A percentile compares a stretch with the other conserved stretches of the same genome.
These are phyloP conservation scores for Pyrgilauda ruficollis DNA, from an alignment of 2,113 vertebrate genomes.

Conservation along the genomic window DNA sequence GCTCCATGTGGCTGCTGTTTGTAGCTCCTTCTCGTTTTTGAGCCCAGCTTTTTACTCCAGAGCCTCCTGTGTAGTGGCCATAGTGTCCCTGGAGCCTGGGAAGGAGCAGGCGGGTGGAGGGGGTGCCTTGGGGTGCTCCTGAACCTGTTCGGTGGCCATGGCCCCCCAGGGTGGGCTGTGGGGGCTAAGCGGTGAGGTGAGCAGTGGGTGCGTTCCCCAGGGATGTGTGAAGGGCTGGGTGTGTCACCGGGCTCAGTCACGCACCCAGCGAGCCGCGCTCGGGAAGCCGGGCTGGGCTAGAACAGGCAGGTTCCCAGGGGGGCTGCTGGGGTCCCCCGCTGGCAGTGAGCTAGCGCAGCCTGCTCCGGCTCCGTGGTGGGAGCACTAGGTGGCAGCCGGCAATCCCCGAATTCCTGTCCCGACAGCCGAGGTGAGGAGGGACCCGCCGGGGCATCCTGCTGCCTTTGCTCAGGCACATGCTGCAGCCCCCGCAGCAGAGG, in stretches of 20 bases:
- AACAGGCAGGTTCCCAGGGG: no score
- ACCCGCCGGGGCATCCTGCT: background rate
- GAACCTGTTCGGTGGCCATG: background rate
- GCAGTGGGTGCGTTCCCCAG: background rate
- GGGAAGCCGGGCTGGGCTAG: background rate
- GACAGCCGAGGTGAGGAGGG: background rate
- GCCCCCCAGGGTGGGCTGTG: background rate
- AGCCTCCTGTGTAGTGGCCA: background rate
- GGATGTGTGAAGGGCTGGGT: background rate
- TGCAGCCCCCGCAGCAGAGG: background rate
- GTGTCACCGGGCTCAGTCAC: background rate
- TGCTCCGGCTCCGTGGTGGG: no score
- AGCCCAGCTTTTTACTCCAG: background rate
- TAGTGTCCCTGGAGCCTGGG: background rate
- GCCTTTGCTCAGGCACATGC: background rate
- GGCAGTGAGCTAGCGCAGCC: no score
- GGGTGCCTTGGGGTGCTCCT: background rate
- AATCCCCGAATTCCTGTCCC: background rate
- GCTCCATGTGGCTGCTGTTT: background rate
- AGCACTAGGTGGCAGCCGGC: conserved; percentile 67
- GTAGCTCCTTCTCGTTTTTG: background rate
- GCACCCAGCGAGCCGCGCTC: background rate
- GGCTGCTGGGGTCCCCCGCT: background rate
- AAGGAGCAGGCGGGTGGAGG: background rate
- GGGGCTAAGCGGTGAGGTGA: background rate